These are phyloP conservation scores for Cerceris rybyensis DNA, from an alignment of 2,888 invertebrate genomes.

Conservation along the genomic window DNA sequence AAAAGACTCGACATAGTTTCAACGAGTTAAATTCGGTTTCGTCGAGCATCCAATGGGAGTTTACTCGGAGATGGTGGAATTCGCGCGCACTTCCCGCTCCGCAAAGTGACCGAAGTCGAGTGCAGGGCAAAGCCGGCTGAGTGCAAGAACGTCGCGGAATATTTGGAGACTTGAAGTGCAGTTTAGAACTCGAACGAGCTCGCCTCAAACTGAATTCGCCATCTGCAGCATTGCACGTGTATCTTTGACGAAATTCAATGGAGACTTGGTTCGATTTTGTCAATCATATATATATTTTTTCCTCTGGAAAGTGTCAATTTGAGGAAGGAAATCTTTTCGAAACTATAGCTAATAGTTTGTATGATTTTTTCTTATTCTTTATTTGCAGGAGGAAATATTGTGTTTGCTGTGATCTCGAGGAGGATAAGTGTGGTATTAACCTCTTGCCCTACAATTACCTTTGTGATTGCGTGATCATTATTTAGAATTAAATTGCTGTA, in stretches of 20 bases:
- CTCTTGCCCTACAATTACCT: no score
- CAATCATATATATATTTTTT: no score
- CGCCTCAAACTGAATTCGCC: conserved; percentile 16
- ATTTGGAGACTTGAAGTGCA: conserved; percentile 62
- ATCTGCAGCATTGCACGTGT: conserved; percentile 31
- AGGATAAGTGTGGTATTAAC: no score
- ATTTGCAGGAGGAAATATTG: no score
- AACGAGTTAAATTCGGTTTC: conserved; percentile 49
- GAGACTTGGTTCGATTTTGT: no score
- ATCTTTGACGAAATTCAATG: conserved; percentile 36
- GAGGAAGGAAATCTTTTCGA: no score
- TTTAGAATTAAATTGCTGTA: no score
- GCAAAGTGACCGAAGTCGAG: conserved; percentile 60
- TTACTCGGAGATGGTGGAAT: conserved; percentile 41
- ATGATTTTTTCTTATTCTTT: no score
- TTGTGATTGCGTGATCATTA: no score
- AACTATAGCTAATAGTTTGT: no score
- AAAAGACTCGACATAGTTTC: conserved; percentile 35
- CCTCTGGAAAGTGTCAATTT: no score
- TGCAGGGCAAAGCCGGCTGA: conserved; percentile 57
- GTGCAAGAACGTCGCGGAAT: conserved; percentile 58
- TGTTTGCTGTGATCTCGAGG: no score
- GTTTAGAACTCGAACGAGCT: conserved; percentile 55
- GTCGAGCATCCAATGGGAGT: conserved; percentile 17
- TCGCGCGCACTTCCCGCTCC: conserved; percentile 50